Evolutionary conservation across 1,140 invertebrate genomes (phyloP).

Genomic region (Tetragonula clypearis): DNA sequence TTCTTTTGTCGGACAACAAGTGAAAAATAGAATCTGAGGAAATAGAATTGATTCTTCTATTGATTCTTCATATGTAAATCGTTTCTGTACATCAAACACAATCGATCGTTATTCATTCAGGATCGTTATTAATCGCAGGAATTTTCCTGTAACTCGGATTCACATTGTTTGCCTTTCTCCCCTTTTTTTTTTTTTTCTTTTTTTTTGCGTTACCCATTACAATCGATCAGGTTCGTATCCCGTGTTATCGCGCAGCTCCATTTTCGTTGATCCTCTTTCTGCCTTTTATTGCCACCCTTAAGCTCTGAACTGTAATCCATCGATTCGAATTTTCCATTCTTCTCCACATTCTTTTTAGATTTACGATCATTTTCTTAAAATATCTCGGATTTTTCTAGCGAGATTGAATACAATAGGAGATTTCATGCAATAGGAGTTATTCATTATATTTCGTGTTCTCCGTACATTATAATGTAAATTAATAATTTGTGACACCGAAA

Average conservation of each 20-base stretch:
- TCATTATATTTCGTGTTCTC: not conserved
- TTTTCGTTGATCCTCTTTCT: not conserved
- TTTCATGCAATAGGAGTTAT: too few species aligned
- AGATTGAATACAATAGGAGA: not conserved
- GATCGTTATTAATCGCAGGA: not conserved
- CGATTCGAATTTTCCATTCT: not conserved
- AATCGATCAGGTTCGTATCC: not conserved
- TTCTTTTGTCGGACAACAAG: not conserved
- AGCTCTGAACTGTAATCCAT: not conserved
- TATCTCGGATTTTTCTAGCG: not conserved
- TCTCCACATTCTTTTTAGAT: not conserved
- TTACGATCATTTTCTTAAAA: not conserved
- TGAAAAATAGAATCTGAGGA: not conserved
- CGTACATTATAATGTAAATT: too few species aligned
- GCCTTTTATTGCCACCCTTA: not conserved
- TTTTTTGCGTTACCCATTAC: not conserved
- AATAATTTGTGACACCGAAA: not conserved
- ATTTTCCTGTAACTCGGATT: slow-evolving; percentile 13
- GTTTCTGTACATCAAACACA: not conserved
- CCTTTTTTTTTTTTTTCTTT: too few species aligned
- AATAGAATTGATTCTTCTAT: not conserved
- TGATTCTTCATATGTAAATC: not conserved
- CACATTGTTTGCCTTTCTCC: not conserved
- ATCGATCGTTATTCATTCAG: not conserved
- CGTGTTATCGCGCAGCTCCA: not conserved